Conservation (phyloP, 2,888 invertebrate species). For the Drosophila paracracens region DNA sequence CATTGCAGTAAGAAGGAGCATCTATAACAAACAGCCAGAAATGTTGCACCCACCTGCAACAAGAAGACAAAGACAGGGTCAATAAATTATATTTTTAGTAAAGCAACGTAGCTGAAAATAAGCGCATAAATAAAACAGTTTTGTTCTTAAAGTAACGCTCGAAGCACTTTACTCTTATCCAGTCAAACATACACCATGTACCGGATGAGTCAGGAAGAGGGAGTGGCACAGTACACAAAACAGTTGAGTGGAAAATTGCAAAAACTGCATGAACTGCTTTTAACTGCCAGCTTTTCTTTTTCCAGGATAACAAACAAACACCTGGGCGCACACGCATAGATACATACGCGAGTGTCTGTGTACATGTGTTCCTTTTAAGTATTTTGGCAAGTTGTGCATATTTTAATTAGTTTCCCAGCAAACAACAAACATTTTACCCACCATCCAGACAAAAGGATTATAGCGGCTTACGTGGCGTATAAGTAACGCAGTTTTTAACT, state of each 20-base stretch:
- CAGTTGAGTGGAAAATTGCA: constrained; percentile 76
- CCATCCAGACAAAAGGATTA: constrained; percentile 16
- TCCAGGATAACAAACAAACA: constrained; percentile 33
- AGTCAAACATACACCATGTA: neutral
- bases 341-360: neutral
- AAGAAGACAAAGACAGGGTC: constrained; percentile 16
- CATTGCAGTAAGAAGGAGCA: neutral
- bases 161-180: constrained; percentile 27
- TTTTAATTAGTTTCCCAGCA: constrained; percentile 73
- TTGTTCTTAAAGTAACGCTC: constrained; percentile 48
- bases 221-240: constrained; percentile 34
- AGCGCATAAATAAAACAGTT: constrained; percentile 63
- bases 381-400: constrained; percentile 77
- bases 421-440: constrained; percentile 26
- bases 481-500: constrained; percentile 31
- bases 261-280: constrained; percentile 67
- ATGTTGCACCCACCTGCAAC: constrained; percentile 27
- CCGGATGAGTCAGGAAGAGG: constrained; percentile 9
- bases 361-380: constrained; percentile 57
- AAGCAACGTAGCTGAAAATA: constrained; percentile 31
- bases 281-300: constrained; percentile 35
- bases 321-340: constrained; percentile 3
- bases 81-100: constrained; percentile 46
- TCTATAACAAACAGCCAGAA: neutral
- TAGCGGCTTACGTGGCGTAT: constrained; percentile 46